Percentiles rank a stretch among this genome's conserved stretches.
Evolutionary conservation across 2,797 vertebrate genomes (phyloP).

Genomic region (Diplodus puntazzo): DNA sequence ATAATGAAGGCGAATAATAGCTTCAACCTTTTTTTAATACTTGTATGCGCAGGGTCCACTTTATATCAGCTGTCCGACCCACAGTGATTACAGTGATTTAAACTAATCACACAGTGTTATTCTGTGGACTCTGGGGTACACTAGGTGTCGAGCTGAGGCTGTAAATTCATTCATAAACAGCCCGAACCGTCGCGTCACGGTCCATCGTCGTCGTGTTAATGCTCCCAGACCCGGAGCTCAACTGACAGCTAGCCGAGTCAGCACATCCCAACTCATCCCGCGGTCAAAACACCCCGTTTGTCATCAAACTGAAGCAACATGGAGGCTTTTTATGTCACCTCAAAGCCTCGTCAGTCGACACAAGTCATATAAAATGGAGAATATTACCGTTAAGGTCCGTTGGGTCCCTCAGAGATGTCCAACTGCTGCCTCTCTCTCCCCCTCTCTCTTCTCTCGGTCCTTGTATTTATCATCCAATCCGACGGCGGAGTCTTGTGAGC

Average conservation of each 20-base stretch:
- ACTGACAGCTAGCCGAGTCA: conserved; percentile 62
- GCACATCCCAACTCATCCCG: conserved; percentile 29
- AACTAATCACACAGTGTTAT: background rate
- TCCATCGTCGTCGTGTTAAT: conserved; percentile 31
- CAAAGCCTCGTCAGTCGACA: rapidly evolving
- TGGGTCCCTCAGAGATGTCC: conserved; percentile 39
- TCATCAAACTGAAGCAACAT: rapidly evolving
- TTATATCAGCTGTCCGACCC: background rate
- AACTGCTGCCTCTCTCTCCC: conserved; percentile 15
- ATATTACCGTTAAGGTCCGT: conserved; percentile 63
- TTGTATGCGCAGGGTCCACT: background rate
- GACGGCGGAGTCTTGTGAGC: conserved; percentile 68
- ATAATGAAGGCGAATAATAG: conserved; percentile 56
- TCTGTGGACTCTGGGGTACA: background rate
- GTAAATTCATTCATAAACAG: conserved; percentile 28
- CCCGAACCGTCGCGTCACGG: conserved; percentile 5
- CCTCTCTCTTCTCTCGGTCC: conserved; percentile 19
- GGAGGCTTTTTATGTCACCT: rapidly evolving
- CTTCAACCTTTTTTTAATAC: conserved; percentile 25
- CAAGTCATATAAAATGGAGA: background rate
- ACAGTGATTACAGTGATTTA: background rate
- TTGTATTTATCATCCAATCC: conserved; percentile 64
- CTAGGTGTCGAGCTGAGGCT: background rate
- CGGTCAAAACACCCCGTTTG: background rate
- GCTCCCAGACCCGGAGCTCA: conserved; percentile 30